phyloP scores from a whole-genome alignment of 2,113 vertebrate species.

The Oreotrochilus melanogaster region DNA sequence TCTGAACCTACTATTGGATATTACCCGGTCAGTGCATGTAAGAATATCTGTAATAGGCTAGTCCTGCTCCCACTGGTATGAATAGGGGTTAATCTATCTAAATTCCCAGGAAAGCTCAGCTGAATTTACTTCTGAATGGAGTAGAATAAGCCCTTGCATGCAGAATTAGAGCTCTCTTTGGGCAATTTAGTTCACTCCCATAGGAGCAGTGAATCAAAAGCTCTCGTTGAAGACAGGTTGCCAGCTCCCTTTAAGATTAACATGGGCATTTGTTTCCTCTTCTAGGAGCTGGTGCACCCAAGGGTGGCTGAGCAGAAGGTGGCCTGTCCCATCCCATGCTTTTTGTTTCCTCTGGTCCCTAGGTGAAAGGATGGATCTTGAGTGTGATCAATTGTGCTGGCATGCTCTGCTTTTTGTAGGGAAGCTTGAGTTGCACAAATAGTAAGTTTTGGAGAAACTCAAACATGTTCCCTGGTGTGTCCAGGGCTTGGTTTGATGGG shows the following conservation, averaged over 20 bases:
- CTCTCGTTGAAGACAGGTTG: neutral
- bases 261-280: neutral
- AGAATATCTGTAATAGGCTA: neutral
- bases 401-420: neutral
- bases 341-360: neutral
- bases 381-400: neutral
- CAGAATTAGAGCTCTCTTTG: slow-evolving; percentile 19
- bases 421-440: neutral
- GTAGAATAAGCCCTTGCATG: neutral
- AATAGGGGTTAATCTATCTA: neutral
- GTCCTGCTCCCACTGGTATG: neutral
- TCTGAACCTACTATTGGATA: neutral
- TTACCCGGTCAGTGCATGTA: neutral
- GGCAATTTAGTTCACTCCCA: neutral
- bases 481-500: neutral
- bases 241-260: neutral
- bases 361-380: neutral
- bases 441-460: neutral
- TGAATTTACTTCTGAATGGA: neutral
- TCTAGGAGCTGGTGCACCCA: neutral
- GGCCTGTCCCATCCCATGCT: neutral
- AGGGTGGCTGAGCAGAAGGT: neutral
- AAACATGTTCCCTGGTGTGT: accelerated
- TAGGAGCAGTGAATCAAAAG: neutral
- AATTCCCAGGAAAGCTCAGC: neutral